Evolutionary conservation across 2,797 vertebrate genomes (phyloP), one percentile per base, ranked within the genome.

Genomic region (Graptemys geographica): DNA sequence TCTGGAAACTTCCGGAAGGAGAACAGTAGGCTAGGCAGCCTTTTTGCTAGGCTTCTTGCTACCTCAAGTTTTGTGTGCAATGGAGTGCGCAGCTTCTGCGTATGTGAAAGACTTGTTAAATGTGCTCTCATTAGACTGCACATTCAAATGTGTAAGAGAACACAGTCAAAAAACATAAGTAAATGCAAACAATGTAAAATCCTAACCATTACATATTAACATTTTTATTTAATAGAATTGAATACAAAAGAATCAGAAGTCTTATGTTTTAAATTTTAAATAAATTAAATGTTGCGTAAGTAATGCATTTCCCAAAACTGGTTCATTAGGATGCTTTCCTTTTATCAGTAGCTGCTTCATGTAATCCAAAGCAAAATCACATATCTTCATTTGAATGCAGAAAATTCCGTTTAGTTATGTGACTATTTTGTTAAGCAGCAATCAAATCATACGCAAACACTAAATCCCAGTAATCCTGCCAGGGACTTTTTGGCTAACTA

Each of bases 341-440:
- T 37, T 55, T 91, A 62, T 16, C 84, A 87, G 0, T 87, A 44
- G 2, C 28, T 72, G 21, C 53, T 89, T 88, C 44, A 5, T 0
- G 1, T 87, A 59, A 72, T 3, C 31, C 65, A 53, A 93, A 92
- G 8, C 91, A 55, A 59, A 93, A 74, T 83, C 28, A 52, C 8
- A 74, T 23, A 7, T 5, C 87, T 89, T 86, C 74, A 83, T 0
- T 0, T 51, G 12, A 59, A 28, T n/a, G 3, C 65, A 23, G 65
- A 72, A 72, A 41, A 72, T 72, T 37, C n/a, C 21, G 19, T 72
- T 72, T 41, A 37, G 10, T 72, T 41, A 41, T n/a, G 18, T 8
- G 16, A 16, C 8, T 62, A 3, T 33, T 62, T 72, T 65, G 33
- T 69, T 72, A 13, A 49, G 11, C 74, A 78, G 25, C 13, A 49